Evolutionary conservation across 1,140 invertebrate species (phyloP), one percentile per base, ranked within the genome.

Genomic region (Hypothenemus hampei): DNA sequence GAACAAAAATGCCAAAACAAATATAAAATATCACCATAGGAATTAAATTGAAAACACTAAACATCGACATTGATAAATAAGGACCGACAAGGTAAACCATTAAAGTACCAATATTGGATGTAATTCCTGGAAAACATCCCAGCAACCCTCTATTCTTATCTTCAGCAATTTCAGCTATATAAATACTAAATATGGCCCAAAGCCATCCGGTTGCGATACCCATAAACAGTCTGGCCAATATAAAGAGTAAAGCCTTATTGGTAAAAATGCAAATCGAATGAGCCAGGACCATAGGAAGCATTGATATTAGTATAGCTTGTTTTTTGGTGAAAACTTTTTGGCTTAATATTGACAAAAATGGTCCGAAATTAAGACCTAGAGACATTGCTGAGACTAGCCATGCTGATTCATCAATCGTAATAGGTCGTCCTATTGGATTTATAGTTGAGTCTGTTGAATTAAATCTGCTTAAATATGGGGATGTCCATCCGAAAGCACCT

Each of bases 381-480:
- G 86, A 79, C 41, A 92, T 72, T 4, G 93, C 69, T 0, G 87
- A 87, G 0, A 84, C 86, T 56, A 93, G 85, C 89, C 88, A 93
- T 0, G 89, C 85, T 39, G 73, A 70, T 63, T 87, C 73, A 1
- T 78, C 74, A 0, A 54, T 21, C 0, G 72, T 75, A 5, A 80
- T 35, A 2, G 59, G 49, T 4, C 55, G 56, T 0, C 73, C 74
- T 8, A 70, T 36, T n/a, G 68, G 68, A 51, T 62, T 69, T 3
- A 48, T 19, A 7, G 40, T 31, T 10, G 40, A 23, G 20, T 56
- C 39, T n/a, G 33, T 21, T 3, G 31, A 48, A 31, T 52, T 65
- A 16, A 88, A 66, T 62, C 80, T 81, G 1, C 77, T 72, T 2
- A 80, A 69, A 1, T 82, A 69, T 0, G 87, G 84, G 5, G 86